A percentile compares a stretch with the other conserved stretches of the same genome.
phyloP scores from a whole-genome alignment of 2,113 vertebrate genomes.

The Cygnus buccinator region DNA sequence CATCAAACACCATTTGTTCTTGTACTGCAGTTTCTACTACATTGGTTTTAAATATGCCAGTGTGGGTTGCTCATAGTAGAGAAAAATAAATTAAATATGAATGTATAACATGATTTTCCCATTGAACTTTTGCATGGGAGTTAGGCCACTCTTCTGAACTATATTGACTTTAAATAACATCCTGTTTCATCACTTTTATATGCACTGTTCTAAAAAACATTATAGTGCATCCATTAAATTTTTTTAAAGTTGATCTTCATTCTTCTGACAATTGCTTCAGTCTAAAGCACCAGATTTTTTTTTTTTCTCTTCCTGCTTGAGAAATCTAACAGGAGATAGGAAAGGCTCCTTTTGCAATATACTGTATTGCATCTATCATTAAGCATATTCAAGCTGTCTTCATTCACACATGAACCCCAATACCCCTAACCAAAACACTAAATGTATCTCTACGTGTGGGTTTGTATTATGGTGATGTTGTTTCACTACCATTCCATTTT shows the following conservation, averaged over 20 bases:
- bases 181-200: constrained; percentile 40
- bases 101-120: constrained; percentile 60
- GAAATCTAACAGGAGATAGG: background rate
- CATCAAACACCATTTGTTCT: constrained; percentile 38
- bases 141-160: constrained; percentile 24
- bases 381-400: background rate
- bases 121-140: constrained; percentile 45
- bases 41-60: constrained; percentile 46
- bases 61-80: constrained; percentile 47
- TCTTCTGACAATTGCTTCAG: constrained; percentile 39
- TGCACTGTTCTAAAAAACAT: constrained; percentile 34
- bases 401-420: background rate
- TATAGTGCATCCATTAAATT: constrained; percentile 18
- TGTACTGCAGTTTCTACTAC: constrained; percentile 44
- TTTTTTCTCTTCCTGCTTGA: background rate
- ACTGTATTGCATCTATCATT: background rate
- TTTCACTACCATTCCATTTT: background rate
- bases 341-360: background rate
- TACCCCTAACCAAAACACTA: background rate
- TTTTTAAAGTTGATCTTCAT: constrained; percentile 49
- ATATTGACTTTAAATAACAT: constrained; percentile 47
- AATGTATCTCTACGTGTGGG: background rate
- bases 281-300: background rate
- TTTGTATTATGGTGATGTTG: background rate
- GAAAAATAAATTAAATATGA: constrained; percentile 67